Base-by-base conservation (phyloP, 2,113 vertebrate genomes). In the Eclectus roratus region DNA sequence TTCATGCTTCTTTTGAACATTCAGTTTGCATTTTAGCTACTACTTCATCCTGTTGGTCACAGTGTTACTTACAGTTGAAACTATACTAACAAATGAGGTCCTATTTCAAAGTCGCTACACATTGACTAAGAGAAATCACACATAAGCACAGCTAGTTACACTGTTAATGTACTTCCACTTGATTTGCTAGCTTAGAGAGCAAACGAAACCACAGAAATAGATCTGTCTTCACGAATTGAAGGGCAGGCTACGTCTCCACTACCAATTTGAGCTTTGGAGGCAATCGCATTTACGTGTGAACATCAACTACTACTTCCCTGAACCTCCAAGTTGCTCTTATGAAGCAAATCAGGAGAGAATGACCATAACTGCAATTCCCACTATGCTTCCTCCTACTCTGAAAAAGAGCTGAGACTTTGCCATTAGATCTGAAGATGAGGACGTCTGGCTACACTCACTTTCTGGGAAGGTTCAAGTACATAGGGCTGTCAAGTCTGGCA, bases 71-170 rank as follows among this genome's bases (percentile, higher is more conserved):
- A 56, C 24, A 31, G 70, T 3, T 46, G 35, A 37, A 70, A 55
- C 73, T 12, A 3, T 4, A 56, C 24, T 73, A 69, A 39, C 35
- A n/a, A 73, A 28, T 0, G 0, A 28, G 39, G 5, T 29, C 15
- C 39, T 27, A 0, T 6, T 44, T 33, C 60, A 6, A 46, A 61
- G 28, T 0, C 33, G 33, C 55, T 66, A 8, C 79, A 50, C 31
- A 7, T 4, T 37, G 58, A 78, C 37, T 7, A 76, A 35, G 33
- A 79, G 18, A 49, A 91, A 72, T 37, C 44, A 1, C 44, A 3
- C 24, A 55, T 6, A 7, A 56, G 74, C 73, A 46, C 43, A 39
- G 69, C 18, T 17, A 90, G 70, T 1, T 37, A 29, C 12, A 9
- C 53, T 61, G 37, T 10, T 73, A 46, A 29, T 6, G 60, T 1